These are phyloP conservation scores for Limnephilus rhombicus DNA, from an alignment of 2,888 invertebrate genomes.

Conservation along the genomic window DNA sequence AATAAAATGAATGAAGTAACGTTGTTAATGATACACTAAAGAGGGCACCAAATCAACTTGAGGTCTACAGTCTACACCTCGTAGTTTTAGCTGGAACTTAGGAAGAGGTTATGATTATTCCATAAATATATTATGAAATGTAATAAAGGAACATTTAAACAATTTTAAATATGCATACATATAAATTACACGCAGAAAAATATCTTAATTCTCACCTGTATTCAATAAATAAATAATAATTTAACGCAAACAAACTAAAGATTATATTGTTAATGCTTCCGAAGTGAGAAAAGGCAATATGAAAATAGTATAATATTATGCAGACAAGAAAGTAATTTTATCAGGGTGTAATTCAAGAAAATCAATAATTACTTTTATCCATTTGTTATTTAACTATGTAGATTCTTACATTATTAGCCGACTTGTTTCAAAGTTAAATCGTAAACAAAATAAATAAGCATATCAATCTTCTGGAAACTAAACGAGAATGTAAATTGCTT, in stretches of 20 bases:
- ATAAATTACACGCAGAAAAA: neutral
- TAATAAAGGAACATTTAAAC: neutral
- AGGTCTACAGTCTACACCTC: neutral
- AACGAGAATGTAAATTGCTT: neutral
- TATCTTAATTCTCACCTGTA: neutral
- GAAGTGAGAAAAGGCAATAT: neutral
- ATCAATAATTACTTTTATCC: neutral
- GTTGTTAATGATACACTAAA: neutral
- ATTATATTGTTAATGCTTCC: neutral
- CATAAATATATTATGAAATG: neutral
- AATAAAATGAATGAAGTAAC: neutral
- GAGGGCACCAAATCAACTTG: neutral
- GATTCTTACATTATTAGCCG: slow-evolving; percentile 8
- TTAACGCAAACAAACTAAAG: neutral
- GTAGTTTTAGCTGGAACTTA: neutral
- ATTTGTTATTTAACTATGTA: neutral
- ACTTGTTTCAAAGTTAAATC: neutral
- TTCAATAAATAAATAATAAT: neutral
- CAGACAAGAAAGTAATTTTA: neutral
- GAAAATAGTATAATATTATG: neutral
- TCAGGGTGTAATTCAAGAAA: neutral
- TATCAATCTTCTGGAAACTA: neutral
- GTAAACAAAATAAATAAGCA: neutral
- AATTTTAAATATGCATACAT: neutral
- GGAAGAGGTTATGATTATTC: neutral